Base-by-base conservation (phyloP, 2,113 vertebrate genomes). In the Catagonus wagneri region DNA sequence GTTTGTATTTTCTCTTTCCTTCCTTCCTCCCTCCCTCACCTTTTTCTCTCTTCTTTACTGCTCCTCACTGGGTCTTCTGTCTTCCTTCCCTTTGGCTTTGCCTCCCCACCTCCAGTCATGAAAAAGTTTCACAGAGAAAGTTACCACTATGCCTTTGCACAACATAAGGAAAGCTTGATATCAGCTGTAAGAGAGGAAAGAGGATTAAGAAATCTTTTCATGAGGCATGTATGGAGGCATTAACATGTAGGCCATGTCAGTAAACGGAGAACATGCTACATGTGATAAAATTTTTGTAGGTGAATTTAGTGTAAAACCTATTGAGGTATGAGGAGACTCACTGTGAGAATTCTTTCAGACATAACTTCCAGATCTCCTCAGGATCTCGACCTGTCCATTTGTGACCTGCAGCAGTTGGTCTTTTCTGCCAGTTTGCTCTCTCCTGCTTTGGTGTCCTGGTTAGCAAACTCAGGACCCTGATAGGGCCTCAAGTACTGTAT, bases 231-330 rank as follows among this genome's bases (percentile, higher is more conserved):
- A 44, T 65, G 32, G 68, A 56, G 34, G 1, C 29, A n/a, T 58
- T 79, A 34, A 75, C 15, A 17, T 34, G 29, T 23, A 50, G 69
- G 32, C 23, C 17, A 2, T 15, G 3, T 61, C 66, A 84, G 19
- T 66, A 13, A 93, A 34, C 60, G n/a, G 56, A 58, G 91, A 90
- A 16, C 86, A 39, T 54, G 23, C 36, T 60, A 83, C 32, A 23
- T 61, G n/a, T 61, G 56, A 50, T 90, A 54, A 63, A 34, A 20
- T 61, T 87, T 81, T 84, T 56, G 14, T 52, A 80, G 68, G 44
- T 69, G 83, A 94, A 60, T 34, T 80, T 93, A 63, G 10, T 58
- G n/a, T 78, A n/a, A 93, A 58, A 87, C n/a, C 69, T 36, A 68
- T 8, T 89, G 61, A 66, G 56, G 12, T 52, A 10, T 4, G 25